Evolutionary conservation across 2,888 invertebrate genomes (phyloP).

Genomic region (Tromatobia lineatoria): DNA sequence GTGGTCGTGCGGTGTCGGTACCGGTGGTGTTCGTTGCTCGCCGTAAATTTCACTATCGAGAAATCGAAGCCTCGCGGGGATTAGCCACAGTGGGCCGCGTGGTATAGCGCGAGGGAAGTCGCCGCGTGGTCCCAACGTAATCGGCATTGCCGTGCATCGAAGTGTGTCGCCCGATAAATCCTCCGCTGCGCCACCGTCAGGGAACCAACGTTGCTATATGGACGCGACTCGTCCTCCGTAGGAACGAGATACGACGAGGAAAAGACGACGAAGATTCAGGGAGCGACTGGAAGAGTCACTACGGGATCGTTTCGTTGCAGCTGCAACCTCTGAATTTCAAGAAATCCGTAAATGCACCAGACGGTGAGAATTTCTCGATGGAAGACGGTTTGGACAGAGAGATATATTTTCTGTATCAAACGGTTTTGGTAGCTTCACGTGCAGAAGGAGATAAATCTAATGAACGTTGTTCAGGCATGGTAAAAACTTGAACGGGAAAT

Average conservation of each 20-base stretch:
- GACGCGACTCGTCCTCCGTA: conserved; percentile 33
- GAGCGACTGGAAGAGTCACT: conserved; percentile 18
- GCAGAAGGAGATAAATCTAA: neutral
- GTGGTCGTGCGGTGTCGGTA: conserved; percentile 40
- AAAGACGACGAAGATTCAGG: conserved; percentile 27
- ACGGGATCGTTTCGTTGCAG: neutral
- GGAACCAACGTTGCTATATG: conserved; percentile 13
- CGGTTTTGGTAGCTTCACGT: neutral
- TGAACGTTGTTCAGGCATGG: neutral
- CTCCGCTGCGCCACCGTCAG: conserved; percentile 43
- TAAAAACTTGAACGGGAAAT: no score
- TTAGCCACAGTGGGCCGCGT: conserved; percentile 46
- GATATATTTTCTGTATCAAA: neutral
- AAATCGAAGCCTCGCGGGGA: conserved; percentile 70
- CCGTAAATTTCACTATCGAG: conserved; percentile 70
- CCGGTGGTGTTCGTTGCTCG: conserved; percentile 38
- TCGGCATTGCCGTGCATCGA: conserved; percentile 66
- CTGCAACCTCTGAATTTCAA: conserved; percentile 8
- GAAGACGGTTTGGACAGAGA: neutral
- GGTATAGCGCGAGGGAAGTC: conserved; percentile 19
- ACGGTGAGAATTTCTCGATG: neutral
- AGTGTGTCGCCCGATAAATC: conserved; percentile 65
- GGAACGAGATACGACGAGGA: conserved; percentile 34
- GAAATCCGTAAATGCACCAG: conserved; percentile 7
- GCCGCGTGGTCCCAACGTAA: conserved; percentile 48